Conservation (phyloP, 2,113 vertebrate genomes). For the Odontophorus gujanensis region DNA sequence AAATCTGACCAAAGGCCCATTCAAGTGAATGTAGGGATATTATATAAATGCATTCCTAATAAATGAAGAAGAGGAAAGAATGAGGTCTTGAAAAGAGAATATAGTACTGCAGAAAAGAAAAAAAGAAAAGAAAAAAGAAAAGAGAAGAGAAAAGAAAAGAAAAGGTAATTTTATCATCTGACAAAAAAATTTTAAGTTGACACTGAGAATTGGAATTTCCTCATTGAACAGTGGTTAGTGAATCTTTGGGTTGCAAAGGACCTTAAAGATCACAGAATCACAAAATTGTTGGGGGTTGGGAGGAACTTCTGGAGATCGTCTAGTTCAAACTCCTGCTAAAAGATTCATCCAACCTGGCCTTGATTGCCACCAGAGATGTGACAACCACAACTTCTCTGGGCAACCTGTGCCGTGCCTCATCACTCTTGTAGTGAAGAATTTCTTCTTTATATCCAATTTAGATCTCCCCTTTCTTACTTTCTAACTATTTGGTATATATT, state of each 20-base stretch:
- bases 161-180: background rate
- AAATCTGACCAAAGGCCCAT: background rate
- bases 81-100: background rate
- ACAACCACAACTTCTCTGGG: background rate
- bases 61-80: background rate
- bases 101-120: background rate
- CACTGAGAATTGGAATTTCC: background rate
- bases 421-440: background rate
- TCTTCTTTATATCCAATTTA: background rate
- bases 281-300: no score
- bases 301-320: no score
- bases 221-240: background rate
- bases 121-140: no score
- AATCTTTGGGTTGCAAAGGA: background rate
- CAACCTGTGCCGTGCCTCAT: background rate
- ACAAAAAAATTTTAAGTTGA: background rate
- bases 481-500: background rate
- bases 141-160: no score
- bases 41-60: fast-evolving
- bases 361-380: background rate
- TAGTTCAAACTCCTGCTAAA: no score
- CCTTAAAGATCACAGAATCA: no score
- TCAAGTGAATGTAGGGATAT: background rate
- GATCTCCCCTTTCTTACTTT: background rate
- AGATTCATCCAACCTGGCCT: background rate